Base-by-base conservation (phyloP, 2,888 invertebrate species). In the Coleophora flavipennella region DNA sequence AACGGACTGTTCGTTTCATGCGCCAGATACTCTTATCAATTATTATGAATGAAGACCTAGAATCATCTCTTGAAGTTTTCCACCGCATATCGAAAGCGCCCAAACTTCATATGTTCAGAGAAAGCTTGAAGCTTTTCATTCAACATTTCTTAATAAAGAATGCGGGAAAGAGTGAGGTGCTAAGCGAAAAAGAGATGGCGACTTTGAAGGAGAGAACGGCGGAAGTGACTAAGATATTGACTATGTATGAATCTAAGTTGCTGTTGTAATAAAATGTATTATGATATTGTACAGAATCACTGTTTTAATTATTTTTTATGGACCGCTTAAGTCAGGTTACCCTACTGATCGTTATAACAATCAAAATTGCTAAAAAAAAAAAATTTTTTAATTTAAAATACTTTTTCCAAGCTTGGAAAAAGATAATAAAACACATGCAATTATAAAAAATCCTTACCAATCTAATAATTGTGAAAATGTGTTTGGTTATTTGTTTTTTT, bases 71-170 rank as follows among this genome's bases (percentile, higher is more conserved):
- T 0, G 86, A 87, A 45, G 91, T 92, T 0, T 96, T 96, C 70
- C 85, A 89, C 38, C 87, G 92, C 41, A 88, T 96, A 37, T 87
- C 92, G 0, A 86, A 88, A 40, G 88, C 93, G 0, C 86, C 90
- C 0, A 92, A 95, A 64, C 78, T 96, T 8, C 90, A 91, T 59
- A 85, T 91, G 58, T 93, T 97, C 51, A 88, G 93, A 39, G 95
- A 96, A 63, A 93, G 95, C 50, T 73, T 97, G 2, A 83, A 92
- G 33, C 73, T 97, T 8, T 97, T 97, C 62, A 90, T 97, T 62
- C 92, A 91, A 61, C 95, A 96, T 69, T 97, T 97, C 56, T 70
- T 97, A 13, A 62, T 95, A 2, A 90, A 88, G 55, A 89, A 90
- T 54, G 77, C 88, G 3, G 87, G 86, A 3, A 76, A 80, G 11